These are phyloP conservation scores for Sphaeramia orbicularis DNA, from an alignment of 2,797 vertebrate genomes.

Conservation along the genomic window DNA sequence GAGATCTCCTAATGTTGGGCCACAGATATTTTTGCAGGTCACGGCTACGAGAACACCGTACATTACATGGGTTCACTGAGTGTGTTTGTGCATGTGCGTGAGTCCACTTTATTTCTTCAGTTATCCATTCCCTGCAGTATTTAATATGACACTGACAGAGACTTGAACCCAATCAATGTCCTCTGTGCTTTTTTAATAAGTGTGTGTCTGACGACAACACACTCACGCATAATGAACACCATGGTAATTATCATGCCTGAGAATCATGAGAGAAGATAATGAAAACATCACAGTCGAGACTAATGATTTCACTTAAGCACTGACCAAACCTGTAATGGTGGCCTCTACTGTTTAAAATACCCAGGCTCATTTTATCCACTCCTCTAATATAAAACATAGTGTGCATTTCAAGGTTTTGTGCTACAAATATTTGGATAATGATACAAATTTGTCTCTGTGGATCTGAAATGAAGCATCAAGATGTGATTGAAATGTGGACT, in stretches of 20 bases:
- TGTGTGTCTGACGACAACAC: constrained; percentile 47
- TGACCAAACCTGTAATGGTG: constrained; percentile 1
- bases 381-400: background rate
- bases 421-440: background rate
- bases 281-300: constrained; percentile 55
- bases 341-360: constrained; percentile 12
- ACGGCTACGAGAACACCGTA: constrained; percentile 10
- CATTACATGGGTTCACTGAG: background rate
- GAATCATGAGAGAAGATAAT: constrained; percentile 61
- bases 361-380: background rate
- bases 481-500: too few species aligned
- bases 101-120: constrained; percentile 30
- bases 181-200: constrained; percentile 41
- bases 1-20: background rate
- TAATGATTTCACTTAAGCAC: constrained; percentile 23
- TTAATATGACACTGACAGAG: constrained; percentile 54
- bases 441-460: too few species aligned
- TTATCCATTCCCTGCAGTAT: constrained; percentile 40
- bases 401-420: background rate
- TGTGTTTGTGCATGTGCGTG: constrained; percentile 2
- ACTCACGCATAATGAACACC: constrained; percentile 54
- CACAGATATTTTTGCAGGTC: constrained; percentile 14
- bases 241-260: constrained; percentile 62
- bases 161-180: constrained; percentile 58
- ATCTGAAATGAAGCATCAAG: too few species aligned